Conservation (phyloP, 2,113 vertebrate species). For the Podarcis muralis region DNA sequence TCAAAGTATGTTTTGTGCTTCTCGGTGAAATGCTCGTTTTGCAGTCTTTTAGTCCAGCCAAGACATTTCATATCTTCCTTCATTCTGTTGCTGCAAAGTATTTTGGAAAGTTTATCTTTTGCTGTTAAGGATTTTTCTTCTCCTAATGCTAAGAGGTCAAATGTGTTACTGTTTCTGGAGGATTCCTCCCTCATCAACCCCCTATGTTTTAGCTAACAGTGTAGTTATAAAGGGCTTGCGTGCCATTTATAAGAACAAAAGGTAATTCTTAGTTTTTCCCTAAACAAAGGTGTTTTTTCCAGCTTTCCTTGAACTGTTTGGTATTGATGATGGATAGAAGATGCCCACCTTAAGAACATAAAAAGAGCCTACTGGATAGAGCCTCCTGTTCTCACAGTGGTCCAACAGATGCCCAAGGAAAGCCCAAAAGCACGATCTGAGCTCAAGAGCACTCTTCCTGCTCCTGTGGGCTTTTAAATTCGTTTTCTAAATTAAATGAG, state of each 20-base stretch:
- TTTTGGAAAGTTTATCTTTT: conserved; percentile 51
- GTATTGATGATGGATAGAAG: neutral
- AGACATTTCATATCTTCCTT: conserved; percentile 61
- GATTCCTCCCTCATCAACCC: neutral
- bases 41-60: conserved; percentile 62
- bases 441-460: no score
- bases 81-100: conserved; percentile 30
- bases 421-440: no score
- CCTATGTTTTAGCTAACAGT: conserved; percentile 50
- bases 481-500: no score
- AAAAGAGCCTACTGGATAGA: no score
- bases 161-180: conserved; percentile 63
- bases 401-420: no score
- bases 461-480: no score
- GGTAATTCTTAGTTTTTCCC: conserved; percentile 44
- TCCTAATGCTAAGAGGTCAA: conserved; percentile 59
- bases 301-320: neutral
- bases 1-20: conserved; percentile 72
- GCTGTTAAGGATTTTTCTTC: conserved; percentile 47
- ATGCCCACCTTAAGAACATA: no score
- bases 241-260: conserved; percentile 20
- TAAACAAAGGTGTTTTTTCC: conserved; percentile 1
- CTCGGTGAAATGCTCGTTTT: conserved; percentile 59
- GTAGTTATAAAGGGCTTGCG: conserved; percentile 28
- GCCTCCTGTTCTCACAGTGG: no score